Evolutionary conservation across 1,140 invertebrate species (phyloP).

Genomic region (Nasonia giraulti): DNA sequence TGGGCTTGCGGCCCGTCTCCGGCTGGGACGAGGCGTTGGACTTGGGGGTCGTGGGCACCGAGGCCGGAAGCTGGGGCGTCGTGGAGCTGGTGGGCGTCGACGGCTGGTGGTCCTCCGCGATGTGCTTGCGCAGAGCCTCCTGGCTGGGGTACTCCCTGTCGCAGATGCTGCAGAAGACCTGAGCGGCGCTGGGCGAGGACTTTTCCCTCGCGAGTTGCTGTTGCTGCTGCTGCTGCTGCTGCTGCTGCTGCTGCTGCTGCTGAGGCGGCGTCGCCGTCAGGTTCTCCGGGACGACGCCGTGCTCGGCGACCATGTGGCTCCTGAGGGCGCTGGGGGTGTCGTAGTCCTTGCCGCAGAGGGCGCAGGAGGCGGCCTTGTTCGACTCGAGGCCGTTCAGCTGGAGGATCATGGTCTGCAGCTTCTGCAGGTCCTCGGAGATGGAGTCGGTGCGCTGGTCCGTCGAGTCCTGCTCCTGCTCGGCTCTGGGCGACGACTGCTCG

Average conservation of each 20-base stretch:
- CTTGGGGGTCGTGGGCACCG: constrained; percentile 51
- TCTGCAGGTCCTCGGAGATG: constrained; percentile 87
- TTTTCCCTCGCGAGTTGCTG: constrained; percentile 57
- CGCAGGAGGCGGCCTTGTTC: constrained; percentile 76
- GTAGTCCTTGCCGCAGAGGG: constrained; percentile 78
- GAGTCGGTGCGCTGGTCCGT: constrained; percentile 73
- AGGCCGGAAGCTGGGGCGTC: constrained; percentile 56
- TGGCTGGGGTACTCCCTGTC: constrained; percentile 76
- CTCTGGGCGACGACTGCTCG: constrained; percentile 69
- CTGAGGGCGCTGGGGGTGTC: constrained; percentile 77
- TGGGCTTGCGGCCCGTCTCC: constrained; percentile 58
- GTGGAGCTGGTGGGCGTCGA: constrained; percentile 51
- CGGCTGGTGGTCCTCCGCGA: constrained; percentile 75
- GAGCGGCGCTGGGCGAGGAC: constrained; percentile 59
- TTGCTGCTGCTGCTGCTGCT: not conserved
- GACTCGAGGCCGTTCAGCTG: constrained; percentile 87
- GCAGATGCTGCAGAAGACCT: constrained; percentile 73
- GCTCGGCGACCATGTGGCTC: constrained; percentile 79
- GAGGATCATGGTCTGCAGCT: constrained; percentile 93
- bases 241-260: constrained; percentile 42
- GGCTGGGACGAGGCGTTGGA: constrained; percentile 54
- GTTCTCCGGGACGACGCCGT: constrained; percentile 68
- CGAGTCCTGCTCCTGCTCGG: constrained; percentile 61
- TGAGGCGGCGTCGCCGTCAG: constrained; percentile 45
- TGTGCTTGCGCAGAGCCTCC: constrained; percentile 77